These are phyloP conservation scores for Tokudaia tokunoshimensis DNA, from an alignment of 2,797 vertebrate species.

Conservation along the genomic window DNA sequence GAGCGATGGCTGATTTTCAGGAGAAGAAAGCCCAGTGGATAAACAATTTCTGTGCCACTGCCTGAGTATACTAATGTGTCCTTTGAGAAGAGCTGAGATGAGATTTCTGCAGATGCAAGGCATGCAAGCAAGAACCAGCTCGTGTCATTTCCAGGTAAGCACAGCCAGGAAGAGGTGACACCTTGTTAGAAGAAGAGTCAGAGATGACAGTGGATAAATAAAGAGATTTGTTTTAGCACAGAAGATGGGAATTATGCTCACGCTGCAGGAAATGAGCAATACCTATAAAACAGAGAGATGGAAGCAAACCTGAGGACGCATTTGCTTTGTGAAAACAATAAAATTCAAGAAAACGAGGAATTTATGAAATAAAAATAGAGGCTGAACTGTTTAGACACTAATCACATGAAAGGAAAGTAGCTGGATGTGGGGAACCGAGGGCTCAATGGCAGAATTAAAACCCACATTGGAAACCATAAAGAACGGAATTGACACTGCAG, in stretches of 20 bases:
- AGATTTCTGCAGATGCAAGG: not conserved
- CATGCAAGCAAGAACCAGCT: not conserved
- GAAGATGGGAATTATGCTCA: slow-evolving; percentile 30
- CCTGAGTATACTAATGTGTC: not conserved
- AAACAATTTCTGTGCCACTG: slow-evolving; percentile 11
- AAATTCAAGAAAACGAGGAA: slow-evolving; percentile 55
- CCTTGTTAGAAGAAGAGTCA: slow-evolving; percentile 31
- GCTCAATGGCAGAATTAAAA: slow-evolving; percentile 69
- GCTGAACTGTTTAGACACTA: slow-evolving; percentile 64
- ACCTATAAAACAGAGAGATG: not conserved
- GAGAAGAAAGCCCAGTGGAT: not conserved
- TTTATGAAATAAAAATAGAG: slow-evolving; percentile 65
- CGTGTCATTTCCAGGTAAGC: not conserved
- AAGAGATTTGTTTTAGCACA: slow-evolving; percentile 58
- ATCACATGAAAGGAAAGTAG: slow-evolving; percentile 40
- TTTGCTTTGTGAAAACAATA: slow-evolving; percentile 62
- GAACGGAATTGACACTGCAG: slow-evolving; percentile 73
- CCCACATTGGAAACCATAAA: slow-evolving; percentile 68
- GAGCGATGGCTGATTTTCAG: not conserved
- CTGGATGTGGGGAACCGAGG: slow-evolving; percentile 22
- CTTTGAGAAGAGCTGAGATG: not conserved
- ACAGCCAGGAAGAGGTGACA: not conserved
- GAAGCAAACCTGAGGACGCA: slow-evolving; percentile 14
- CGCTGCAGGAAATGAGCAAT: slow-evolving; percentile 42
- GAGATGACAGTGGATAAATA: not conserved